Percentiles rank a stretch among this genome's conserved stretches.
Conservation (phyloP, 2,113 vertebrate genomes). For the Bufo bufo region DNA sequence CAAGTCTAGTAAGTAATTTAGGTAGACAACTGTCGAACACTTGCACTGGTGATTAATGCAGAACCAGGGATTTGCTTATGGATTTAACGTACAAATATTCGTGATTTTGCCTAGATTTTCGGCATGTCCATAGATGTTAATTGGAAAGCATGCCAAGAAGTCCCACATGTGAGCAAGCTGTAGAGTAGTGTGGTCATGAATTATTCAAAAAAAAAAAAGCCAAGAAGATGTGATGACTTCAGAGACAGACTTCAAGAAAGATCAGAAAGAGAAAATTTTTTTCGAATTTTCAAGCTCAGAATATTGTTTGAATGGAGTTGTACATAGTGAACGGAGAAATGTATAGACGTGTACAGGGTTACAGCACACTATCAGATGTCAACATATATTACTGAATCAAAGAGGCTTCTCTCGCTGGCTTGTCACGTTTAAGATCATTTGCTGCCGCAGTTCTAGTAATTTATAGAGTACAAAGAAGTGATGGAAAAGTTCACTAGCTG, state of each 20-base stretch:
- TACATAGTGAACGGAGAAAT: neutral
- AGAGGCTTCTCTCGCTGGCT: neutral
- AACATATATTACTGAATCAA: conserved; percentile 31
- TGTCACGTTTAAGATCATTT: conserved; percentile 24
- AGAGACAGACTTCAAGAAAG: conserved; percentile 63
- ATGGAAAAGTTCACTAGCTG: conserved; percentile 9
- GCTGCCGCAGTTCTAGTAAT: conserved; percentile 12
- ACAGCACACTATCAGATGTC: conserved; percentile 17
- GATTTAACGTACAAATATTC: conserved; percentile 46
- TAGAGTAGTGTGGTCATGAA: conserved; percentile 71
- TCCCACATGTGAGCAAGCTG: conserved; percentile 54
- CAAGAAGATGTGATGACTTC: conserved; percentile 72
- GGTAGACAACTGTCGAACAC: conserved; percentile 55
- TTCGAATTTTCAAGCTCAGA: neutral
- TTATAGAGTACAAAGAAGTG: conserved; percentile 30
- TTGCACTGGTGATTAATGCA: conserved; percentile 54
- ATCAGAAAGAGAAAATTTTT: conserved; percentile 10
- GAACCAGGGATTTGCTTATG: conserved; percentile 54
- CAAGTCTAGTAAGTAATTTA: conserved; percentile 33
- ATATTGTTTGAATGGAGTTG: conserved; percentile 39
- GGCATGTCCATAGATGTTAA: conserved; percentile 13
- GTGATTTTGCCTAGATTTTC: conserved; percentile 43
- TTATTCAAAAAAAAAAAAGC: conserved; percentile 73
- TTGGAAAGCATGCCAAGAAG: conserved; percentile 53
- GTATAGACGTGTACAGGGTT: neutral